Evolutionary conservation across 2,888 invertebrate genomes (phyloP), one percentile per base, ranked within the genome.

Genomic region (Chromoteleia sp.): DNA sequence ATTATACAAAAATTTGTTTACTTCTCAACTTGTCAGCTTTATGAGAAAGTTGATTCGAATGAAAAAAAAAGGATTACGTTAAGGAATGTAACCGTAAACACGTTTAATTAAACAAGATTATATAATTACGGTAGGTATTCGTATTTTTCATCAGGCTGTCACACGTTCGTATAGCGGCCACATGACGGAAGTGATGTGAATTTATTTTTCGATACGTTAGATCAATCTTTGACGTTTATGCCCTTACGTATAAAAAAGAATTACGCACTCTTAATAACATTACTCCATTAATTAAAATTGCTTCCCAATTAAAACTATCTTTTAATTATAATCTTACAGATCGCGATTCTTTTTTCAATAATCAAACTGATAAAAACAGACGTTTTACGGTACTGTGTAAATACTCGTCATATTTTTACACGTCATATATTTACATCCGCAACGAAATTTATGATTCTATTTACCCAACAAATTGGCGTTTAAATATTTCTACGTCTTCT

Each of bases 391-490:
- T 39, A 65, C 36, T 65, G 19, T 33, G n/a, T n/a, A 50, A 67
- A 67, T 41, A 29, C 25, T 3, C n/a, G 8, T 36, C 29, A 45
- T 36, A 58, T 45, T 45, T 30, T 68, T 12, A 6, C 56, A 6
- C 7, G 30, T n/a, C 3, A n/a, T n/a, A n/a, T n/a, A n/a, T n/a
- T n/a, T n/a, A 30, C 4, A 25, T 71, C 0, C 21, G 71, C 61
- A 12, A 4, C 7, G 30, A 52, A 39, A 50, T 73, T 71, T 73
- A 63, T 63, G 54, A 73, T 54, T 54, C 43, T 73, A 73, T 73
- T 73, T 63, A 25, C 43, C 21, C 19, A 45, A 73, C 50, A 61
- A 73, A 73, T 63, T 73, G 25, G 29, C 71, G 52, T 52, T 50
- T 61, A 39, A 39, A 12, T 12, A 39, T 39, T 39, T 39, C 39